Percentiles rank a stretch among this genome's conserved stretches.
phyloP scores from a whole-genome alignment of 1,140 invertebrate genomes.

The Tetraneura akinire region DNA sequence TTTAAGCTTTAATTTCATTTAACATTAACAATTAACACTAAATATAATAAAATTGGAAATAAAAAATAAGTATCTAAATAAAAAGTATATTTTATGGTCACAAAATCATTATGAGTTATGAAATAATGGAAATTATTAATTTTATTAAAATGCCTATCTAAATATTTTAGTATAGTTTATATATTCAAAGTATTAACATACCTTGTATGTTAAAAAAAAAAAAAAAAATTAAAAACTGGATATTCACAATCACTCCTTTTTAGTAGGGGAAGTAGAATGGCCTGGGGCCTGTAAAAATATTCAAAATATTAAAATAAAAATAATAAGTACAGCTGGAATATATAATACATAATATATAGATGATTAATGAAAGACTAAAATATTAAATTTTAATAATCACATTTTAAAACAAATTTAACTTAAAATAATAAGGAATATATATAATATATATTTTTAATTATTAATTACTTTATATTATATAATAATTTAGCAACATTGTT shows the following conservation, averaged over 20 bases:
- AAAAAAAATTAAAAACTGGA: conserved; percentile 2
- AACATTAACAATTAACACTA: not conserved
- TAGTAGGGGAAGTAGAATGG: conserved; percentile 47
- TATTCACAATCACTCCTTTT: conserved; percentile 22
- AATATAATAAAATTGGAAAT: not conserved
- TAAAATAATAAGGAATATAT: too few species aligned
- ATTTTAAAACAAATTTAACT: too few species aligned
- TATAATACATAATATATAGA: not conserved
- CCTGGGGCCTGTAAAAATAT: conserved; percentile 45
- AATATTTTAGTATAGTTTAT: not conserved
- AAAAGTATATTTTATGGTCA: not conserved
- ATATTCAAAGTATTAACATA: not conserved
- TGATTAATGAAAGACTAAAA: not conserved
- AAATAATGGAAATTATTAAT: too few species aligned
- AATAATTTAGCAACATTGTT: too few species aligned
- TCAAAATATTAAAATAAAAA: conserved; percentile 37
- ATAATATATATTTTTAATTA: too few species aligned
- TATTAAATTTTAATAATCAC: too few species aligned
- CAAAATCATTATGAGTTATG: too few species aligned
- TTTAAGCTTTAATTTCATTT: not conserved
- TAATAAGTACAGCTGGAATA: not conserved
- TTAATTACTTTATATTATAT: too few species aligned
- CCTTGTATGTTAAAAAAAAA: too few species aligned
- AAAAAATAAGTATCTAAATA: not conserved
- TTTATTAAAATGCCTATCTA: not conserved